phyloP scores from a whole-genome alignment of 2,888 invertebrate genomes.

The Osedax frankpressi region DNA sequence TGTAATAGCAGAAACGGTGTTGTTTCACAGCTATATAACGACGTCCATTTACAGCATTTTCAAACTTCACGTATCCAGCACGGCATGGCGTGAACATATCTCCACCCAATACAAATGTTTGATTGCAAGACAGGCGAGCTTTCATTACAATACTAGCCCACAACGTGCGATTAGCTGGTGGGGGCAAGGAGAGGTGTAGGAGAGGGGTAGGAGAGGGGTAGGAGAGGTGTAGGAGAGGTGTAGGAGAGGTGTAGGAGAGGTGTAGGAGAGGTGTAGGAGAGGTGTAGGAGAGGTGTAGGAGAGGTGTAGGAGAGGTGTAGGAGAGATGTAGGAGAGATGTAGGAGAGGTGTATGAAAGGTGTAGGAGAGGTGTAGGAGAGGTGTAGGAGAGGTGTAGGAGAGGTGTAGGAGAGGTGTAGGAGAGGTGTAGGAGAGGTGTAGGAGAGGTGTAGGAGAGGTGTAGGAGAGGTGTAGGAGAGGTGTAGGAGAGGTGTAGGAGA shows the following conservation, averaged over 20 bases:
- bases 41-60: constrained; percentile 24
- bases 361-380: too few relatives aligned
- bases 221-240: not conserved
- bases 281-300: not conserved
- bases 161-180: not conserved
- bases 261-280: not conserved
- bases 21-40: constrained; percentile 37
- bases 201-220: not conserved
- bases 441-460: too few relatives aligned
- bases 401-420: too few relatives aligned
- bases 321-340: too few relatives aligned
- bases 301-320: too few relatives aligned
- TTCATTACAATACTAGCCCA: not conserved
- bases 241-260: not conserved
- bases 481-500: too few relatives aligned
- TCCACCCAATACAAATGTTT: not conserved
- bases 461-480: too few relatives aligned
- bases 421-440: too few relatives aligned
- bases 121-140: not conserved
- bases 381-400: too few relatives aligned
- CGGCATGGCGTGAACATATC: not conserved
- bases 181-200: not conserved
- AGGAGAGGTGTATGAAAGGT: too few relatives aligned
- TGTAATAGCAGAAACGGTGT: constrained; percentile 38
- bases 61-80: not conserved